Base-by-base conservation (phyloP, 2,888 invertebrate species). In the Drosophila anomelani region DNA sequence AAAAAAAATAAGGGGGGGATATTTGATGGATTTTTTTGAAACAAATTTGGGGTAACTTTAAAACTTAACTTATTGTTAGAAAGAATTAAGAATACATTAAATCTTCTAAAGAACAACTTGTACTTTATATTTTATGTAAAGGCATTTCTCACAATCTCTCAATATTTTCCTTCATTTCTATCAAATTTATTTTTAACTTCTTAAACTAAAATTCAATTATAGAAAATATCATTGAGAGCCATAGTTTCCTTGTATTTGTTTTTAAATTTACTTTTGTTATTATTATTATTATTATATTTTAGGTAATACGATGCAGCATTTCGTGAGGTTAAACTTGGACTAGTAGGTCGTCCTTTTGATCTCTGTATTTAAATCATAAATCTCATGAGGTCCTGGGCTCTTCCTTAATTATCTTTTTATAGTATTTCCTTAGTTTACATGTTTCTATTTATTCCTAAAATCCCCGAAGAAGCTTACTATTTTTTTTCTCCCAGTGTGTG, bases 401-500 rank as follows among this genome's bases (percentile, higher is more conserved):
- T 41, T 17, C 9, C 0, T 17, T 10, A 0, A 4, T 1, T 41
- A 41, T 17, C 10, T 4, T 17, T 41, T 41, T 41, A 17, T 3
- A 7, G n/a, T 41, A n/a, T n/a, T 39, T 8, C 5, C 36, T 36
- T 13, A 34, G 9, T 20, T 43, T 7, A 20, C 6, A 43, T 12
- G 1, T 44, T 9, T 5, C 0, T 26, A 26, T 26, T 26, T 17
- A 8, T 26, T 1, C 9, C 8, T 9, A 5, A 46, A 44, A 15
- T n/a, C 15, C 0, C 26, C 0, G 4, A 29, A n/a, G 3, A 20
- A 17, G 2, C n/a, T 12, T 0, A 1, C 6, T 15, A 2, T 2
- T n/a, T 38, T 36, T 44, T 26, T 8, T n/a, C n/a, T 39, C n/a
- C n/a, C 1, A 39, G 39, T 43, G 51, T 56, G 58, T 68, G 75